These are phyloP conservation scores for Colaptes auratus DNA, from an alignment of 2,113 vertebrate genomes.

Conservation along the genomic window DNA sequence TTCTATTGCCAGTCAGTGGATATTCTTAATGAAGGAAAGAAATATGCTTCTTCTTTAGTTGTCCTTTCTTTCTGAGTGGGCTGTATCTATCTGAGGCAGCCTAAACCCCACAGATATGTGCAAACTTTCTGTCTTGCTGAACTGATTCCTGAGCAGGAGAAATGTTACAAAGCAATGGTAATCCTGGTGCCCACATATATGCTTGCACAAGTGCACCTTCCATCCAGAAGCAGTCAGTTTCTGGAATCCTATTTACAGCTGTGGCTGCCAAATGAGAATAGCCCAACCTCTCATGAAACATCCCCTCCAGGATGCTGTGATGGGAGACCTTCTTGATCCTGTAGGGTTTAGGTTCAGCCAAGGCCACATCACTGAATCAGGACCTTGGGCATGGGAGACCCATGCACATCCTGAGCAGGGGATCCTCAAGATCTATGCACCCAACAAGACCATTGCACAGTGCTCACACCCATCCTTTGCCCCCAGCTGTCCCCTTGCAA, in stretches of 20 bases:
- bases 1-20: not conserved
- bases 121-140: not conserved
- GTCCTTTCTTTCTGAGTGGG: not conserved
- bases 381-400: rapidly evolving
- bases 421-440: not conserved
- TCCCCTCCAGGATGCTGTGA: not conserved
- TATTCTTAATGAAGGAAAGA: not conserved
- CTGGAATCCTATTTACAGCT: not conserved
- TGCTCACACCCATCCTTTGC: not conserved
- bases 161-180: rapidly evolving
- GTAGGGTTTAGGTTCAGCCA: not conserved
- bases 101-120: not conserved
- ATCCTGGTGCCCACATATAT: not conserved
- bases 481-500: not conserved
- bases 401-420: not conserved
- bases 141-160: not conserved
- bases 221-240: not conserved
- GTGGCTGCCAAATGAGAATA: not conserved
- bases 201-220: rapidly evolving
- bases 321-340: rapidly evolving
- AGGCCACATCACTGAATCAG: not conserved
- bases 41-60: not conserved
- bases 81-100: not conserved
- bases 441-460: rapidly evolving
- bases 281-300: not conserved